These are phyloP conservation scores for Plotosus lineatus DNA, from an alignment of 2,113 vertebrate species.

Conservation along the genomic window DNA sequence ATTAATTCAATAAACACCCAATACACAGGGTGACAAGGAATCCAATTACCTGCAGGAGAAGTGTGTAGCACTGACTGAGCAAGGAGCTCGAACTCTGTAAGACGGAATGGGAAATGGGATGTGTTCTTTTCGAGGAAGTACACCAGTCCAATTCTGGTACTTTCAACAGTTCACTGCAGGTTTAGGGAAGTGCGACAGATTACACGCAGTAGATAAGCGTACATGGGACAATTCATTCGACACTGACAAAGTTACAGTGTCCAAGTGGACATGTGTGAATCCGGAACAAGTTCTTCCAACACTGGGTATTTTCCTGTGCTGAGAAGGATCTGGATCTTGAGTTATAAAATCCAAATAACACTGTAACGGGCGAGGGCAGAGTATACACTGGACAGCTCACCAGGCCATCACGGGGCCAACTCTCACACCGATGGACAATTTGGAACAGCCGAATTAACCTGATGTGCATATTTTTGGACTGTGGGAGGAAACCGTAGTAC, in stretches of 20 bases:
- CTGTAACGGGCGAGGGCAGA: too few species aligned
- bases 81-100: conserved; percentile 20
- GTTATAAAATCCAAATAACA: too few species aligned
- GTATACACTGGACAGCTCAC: too few species aligned
- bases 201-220: conserved; percentile 20
- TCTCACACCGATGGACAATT: too few species aligned
- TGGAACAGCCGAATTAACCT: too few species aligned
- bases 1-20: conserved; percentile 52
- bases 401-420: too few species aligned
- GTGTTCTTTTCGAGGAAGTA: conserved; percentile 45
- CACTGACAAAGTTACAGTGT: neutral
- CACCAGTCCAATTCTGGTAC: conserved; percentile 30
- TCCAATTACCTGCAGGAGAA: conserved; percentile 46
- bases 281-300: neutral
- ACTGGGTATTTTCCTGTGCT: neutral
- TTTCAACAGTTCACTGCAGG: conserved; percentile 36
- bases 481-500: too few species aligned
- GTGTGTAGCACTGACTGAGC: conserved; percentile 21
- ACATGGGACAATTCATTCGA: conserved; percentile 8
- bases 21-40: conserved; percentile 39
- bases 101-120: conserved; percentile 32
- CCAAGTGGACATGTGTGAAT: neutral
- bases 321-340: neutral
- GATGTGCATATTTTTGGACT: too few species aligned
- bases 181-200: conserved; percentile 31